A percentile compares a stretch with the other conserved stretches of the same genome.
Conservation (phyloP, 64 coral and sea anemone species). For the Porites lutea region DNA sequence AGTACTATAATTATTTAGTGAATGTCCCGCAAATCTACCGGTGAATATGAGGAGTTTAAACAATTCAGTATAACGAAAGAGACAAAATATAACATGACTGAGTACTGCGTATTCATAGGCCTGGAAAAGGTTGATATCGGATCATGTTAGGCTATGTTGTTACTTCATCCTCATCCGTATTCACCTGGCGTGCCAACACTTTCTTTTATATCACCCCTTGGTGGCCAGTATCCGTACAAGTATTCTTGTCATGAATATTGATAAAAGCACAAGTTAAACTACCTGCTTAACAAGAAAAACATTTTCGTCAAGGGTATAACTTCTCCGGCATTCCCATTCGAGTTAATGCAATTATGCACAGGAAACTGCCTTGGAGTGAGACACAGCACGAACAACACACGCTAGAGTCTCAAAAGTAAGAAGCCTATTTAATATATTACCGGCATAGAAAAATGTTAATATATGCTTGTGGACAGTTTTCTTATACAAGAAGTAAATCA, state of each 20-base stretch:
- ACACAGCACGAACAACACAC: background rate
- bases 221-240: background rate
- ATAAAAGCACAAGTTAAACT: slow-evolving; percentile 46
- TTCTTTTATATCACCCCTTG: background rate
- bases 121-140: too few species aligned
- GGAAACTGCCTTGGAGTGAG: background rate
- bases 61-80: too few species aligned
- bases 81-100: too few species aligned
- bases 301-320: slow-evolving; percentile 28
- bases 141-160: too few species aligned
- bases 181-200: too few species aligned
- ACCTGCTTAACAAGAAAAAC: slow-evolving; percentile 51
- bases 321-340: background rate
- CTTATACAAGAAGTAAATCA: background rate
- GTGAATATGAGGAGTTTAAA: too few species aligned
- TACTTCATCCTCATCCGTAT: too few species aligned
- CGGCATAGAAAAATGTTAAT: background rate
- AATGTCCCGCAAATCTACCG: too few species aligned
- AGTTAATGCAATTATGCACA: slow-evolving; percentile 52
- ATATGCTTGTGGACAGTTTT: background rate
- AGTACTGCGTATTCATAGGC: too few species aligned
- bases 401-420: background rate
- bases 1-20: too few species aligned
- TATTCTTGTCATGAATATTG: slow-evolving; percentile 42
- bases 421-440: background rate